Percentiles rank a stretch among this genome's conserved stretches.
phyloP scores from a whole-genome alignment of 2,113 vertebrate genomes.

The Psephotus haematonotus region DNA sequence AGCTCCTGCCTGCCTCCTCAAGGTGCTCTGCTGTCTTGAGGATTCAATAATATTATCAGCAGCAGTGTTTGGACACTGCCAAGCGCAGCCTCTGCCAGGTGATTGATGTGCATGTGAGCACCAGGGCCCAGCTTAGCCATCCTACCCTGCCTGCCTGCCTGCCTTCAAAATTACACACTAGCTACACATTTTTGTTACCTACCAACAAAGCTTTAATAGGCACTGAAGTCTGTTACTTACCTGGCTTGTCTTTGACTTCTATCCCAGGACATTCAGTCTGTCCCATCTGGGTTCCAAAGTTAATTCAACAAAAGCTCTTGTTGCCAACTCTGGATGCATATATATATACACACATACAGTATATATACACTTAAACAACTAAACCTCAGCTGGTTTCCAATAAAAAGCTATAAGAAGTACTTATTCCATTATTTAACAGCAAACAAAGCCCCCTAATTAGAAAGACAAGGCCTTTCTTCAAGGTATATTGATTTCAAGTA shows the following conservation, averaged over 20 bases:
- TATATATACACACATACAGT: neutral
- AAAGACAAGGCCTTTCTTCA: neutral
- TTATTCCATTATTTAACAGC: neutral
- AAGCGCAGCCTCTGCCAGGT: neutral
- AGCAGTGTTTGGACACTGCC: neutral
- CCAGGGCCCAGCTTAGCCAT: neutral
- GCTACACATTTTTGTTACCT: neutral
- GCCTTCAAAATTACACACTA: neutral
- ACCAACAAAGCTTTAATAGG: neutral
- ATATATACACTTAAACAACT: neutral
- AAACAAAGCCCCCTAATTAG: neutral
- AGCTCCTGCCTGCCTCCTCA: neutral
- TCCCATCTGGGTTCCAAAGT: neutral
- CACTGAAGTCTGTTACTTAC: neutral
- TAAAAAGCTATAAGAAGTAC: neutral
- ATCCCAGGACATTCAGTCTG: neutral
- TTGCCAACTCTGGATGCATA: neutral
- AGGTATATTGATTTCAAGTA: neutral
- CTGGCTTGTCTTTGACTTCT: neutral
- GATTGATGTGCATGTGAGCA: rapidly evolving
- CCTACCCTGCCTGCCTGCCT: neutral
- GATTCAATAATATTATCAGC: neutral
- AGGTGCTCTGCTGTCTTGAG: neutral
- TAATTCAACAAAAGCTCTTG: neutral
- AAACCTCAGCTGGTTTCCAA: neutral